Base-by-base conservation (phyloP, 2,113 vertebrate genomes). In the Sorex araneus region DNA sequence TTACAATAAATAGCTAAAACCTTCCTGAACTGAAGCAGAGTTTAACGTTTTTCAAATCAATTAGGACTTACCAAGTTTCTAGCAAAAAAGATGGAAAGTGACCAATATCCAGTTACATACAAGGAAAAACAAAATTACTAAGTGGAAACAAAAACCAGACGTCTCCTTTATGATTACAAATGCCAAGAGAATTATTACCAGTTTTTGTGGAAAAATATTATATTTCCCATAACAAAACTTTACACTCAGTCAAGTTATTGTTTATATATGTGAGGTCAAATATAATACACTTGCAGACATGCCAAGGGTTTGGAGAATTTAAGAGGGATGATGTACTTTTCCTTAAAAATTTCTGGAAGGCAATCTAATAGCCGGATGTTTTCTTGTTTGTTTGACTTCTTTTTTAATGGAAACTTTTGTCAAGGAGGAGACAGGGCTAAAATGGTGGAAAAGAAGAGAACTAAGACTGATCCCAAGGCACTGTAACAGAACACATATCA, bases 121-220 rank as follows among this genome's bases (percentile, higher is more conserved):
- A 60, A 81, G 7, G 11, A 83, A 87, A 87, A 70, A 50, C 1
- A 63, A 87, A 28, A 9, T 23, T 81, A 43, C 45, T 21, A 13
- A 12, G 15, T 71, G 15, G 27, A 4, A 70, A 80, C 27, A 90
- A 90, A 92, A 87, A 27, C 36, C 73, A 75, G 32, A 90, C 36
- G 67, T 92, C 50, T 90, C 60, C 34, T 76, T 90, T 47, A 66
- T 57, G 10, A 77, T 25, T 67, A 69, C 45, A 86, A 84, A 85
- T 75, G 47, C 67, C 34, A 70, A 74, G 78, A 87, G 23, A 64
- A 85, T 36, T 12, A 73, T 77, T 34, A 47, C 6, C 43, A 69
- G 50, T 80, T 96, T 86, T 67, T n/a, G 87, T 45, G 34, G 54
- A 30, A 89, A 89, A 87, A 57, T 23, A 64, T 82, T 82, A 57